Conservation (phyloP, 37 sponge, comb jelly and placozoan genomes). For the Beroe ovata region DNA sequence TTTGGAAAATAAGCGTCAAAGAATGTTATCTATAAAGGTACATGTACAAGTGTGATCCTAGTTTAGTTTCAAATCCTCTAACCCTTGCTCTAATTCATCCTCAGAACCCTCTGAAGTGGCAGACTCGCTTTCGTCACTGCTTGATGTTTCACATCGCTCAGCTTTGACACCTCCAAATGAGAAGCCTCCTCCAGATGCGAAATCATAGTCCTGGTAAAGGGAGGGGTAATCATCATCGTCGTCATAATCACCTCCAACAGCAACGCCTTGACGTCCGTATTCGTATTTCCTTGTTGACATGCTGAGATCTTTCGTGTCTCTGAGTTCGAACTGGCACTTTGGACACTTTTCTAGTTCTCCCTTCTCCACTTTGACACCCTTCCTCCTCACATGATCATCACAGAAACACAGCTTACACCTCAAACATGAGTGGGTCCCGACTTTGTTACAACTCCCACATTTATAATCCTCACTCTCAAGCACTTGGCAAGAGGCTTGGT, state of each 20-base stretch:
- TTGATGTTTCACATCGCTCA: conserved; percentile 40
- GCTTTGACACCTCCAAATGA: conserved; percentile 51
- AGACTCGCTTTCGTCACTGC: background rate
- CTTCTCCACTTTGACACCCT: conserved; percentile 85
- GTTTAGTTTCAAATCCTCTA: background rate
- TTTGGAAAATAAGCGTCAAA: too few relatives aligned
- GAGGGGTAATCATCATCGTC: conserved; percentile 54
- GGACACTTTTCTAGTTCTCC: conserved; percentile 86
- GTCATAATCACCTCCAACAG: background rate
- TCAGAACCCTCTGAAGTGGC: background rate
- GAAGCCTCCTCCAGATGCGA: background rate
- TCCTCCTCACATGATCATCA: conserved; percentile 93
- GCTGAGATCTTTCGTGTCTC: conserved; percentile 90
- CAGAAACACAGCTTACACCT: conserved; percentile 94
- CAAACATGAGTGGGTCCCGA: conserved; percentile 89
- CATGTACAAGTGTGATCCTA: too few relatives aligned
- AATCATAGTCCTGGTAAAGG: conserved; percentile 62
- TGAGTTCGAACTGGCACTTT: conserved; percentile 87
- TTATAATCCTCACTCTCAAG: conserved; percentile 84
- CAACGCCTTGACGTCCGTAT: conserved; percentile 66
- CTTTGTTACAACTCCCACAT: conserved; percentile 89
- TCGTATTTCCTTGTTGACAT: conserved; percentile 86
- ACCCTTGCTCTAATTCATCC: background rate
- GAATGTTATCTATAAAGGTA: too few relatives aligned
- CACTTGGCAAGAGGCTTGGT: conserved; percentile 98